Evolutionary conservation across 1,140 invertebrate genomes (phyloP), one percentile per base, ranked within the genome.

Genomic region (Drosophila gunungcola): DNA sequence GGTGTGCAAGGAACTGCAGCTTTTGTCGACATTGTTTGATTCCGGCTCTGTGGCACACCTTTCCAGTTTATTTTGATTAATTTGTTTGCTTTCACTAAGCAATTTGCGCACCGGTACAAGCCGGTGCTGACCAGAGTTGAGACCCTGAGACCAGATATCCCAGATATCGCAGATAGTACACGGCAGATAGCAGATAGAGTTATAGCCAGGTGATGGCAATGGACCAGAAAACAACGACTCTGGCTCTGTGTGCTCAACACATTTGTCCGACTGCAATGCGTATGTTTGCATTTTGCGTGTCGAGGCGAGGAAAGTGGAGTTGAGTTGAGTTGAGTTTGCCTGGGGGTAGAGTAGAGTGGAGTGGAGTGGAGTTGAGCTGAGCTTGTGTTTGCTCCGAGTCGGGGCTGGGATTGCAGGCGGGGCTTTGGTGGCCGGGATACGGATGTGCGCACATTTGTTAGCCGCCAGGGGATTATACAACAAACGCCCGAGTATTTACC

Each of bases 1-100:
- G 58, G 32, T 38, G 38, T 16, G 58, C 43, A 34, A 10, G 16
- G 32, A 36, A 42, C 43, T 64, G 32, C 51, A 52, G 70, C 49
- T 72, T 52, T 51, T 49, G 58, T 64, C 51, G 48, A 68, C 70
- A 75, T 65, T 79, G 69, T 79, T 82, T 75, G 83, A 88, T 58
- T 53, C 48, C 42, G 57, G 60, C 45, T 68, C 54, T 60, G 64
- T 70, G 62, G 74, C 72, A 74, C 69, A 81, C 82, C 73, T 73
- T 73, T 67, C 56, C 45, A 73, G 72, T 83, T 83, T 83, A 88
- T 83, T 88, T 89, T 88, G 83, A 88, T 89, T 88, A 88, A 89
- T 88, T 88, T 89, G 83, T 89, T 88, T 89, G 83, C 79, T 76
- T 79, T 88, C 75, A 82, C 82, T 82, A 82, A 82, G 83, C 79